Evolutionary conservation across 2,113 vertebrate species (phyloP).

Genomic region (Bos javanicus): DNA sequence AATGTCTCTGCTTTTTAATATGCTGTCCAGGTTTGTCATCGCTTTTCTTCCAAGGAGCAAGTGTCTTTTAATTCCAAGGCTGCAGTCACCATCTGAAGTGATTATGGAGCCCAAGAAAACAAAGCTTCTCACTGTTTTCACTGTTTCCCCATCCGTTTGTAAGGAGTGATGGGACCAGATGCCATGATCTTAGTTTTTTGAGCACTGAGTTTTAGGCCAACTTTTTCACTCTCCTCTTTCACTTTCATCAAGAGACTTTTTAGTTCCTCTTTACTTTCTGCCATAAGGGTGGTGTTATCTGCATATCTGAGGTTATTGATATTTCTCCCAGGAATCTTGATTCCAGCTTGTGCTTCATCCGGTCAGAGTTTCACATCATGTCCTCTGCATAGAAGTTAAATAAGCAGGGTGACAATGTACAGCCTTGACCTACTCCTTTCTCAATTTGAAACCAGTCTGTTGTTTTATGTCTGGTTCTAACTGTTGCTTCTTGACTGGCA

Average conservation of each 20-base stretch:
- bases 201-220: not conserved
- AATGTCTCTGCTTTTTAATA: not conserved
- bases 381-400: not conserved
- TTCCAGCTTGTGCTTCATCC: not conserved
- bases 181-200: not conserved
- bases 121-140: not conserved
- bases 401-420: not conserved
- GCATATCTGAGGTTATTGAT: not conserved
- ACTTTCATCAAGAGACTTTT: not conserved
- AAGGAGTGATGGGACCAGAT: not conserved
- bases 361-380: not conserved
- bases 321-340: not conserved
- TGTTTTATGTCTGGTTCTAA: not conserved
- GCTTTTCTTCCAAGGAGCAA: not conserved
- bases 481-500: not conserved
- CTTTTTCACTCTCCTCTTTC: not conserved
- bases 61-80: not conserved
- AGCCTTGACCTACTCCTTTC: not conserved
- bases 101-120: not conserved
- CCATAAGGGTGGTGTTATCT: not conserved
- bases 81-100: not conserved
- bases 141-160: not conserved
- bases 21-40: not conserved
- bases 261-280: not conserved
- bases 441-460: not conserved